Evolutionary conservation across 2,797 vertebrate species (phyloP).

Genomic region (Morelia viridis): DNA sequence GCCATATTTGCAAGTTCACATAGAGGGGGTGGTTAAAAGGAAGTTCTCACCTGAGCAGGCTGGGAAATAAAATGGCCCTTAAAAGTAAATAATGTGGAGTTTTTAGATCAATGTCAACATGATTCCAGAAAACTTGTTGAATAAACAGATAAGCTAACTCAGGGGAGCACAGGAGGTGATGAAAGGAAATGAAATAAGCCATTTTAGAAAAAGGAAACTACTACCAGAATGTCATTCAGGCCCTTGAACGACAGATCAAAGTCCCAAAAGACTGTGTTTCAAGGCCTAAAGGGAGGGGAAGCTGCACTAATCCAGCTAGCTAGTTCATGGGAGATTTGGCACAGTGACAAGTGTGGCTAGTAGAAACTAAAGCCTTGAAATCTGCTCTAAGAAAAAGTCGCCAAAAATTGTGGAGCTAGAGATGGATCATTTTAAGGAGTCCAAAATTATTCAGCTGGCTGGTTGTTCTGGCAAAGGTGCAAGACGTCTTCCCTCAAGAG

Average conservation of each 20-base stretch:
- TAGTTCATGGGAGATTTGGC: neutral
- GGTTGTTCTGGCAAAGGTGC: neutral
- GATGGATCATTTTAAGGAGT: neutral
- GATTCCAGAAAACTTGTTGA: neutral
- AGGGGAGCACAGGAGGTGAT: neutral
- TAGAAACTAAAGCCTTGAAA: neutral
- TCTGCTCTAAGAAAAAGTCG: neutral
- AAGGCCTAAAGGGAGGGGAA: neutral
- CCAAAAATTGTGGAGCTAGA: neutral
- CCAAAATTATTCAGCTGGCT: neutral
- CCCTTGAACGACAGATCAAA: neutral
- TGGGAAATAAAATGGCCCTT: neutral
- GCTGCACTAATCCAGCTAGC: neutral
- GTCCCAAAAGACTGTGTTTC: neutral
- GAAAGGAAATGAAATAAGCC: neutral
- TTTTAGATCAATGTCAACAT: neutral
- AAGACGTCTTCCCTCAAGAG: neutral
- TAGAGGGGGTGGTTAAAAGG: neutral
- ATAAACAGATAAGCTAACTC: neutral
- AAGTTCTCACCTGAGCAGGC: neutral
- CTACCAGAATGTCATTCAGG: neutral
- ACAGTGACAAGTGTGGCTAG: neutral
- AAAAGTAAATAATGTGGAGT: neutral
- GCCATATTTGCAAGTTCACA: neutral
- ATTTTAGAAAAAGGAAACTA: neutral